phyloP scores from a whole-genome alignment of 2,113 vertebrate species.

The Oxyura jamaicensis region DNA sequence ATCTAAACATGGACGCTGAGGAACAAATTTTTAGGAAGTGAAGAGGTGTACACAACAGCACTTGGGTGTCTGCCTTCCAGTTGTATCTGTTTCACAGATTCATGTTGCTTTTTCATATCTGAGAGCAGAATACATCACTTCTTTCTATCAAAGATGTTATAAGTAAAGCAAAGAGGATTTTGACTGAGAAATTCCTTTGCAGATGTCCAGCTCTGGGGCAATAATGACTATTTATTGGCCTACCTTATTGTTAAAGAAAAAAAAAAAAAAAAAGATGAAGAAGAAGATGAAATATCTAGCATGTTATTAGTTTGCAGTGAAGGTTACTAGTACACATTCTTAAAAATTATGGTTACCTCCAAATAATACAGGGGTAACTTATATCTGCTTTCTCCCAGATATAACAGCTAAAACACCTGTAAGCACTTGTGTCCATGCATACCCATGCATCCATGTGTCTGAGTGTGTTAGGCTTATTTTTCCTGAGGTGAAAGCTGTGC shows the following conservation, averaged over 20 bases:
- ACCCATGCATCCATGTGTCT: not conserved
- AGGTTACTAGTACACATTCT: not conserved
- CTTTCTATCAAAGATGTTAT: not conserved
- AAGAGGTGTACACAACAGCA: not conserved
- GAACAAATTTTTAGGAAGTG: not conserved
- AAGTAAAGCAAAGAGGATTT: not conserved
- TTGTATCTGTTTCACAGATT: not conserved
- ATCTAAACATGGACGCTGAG: not conserved
- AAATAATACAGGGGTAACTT: too few species aligned
- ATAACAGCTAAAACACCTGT: not conserved
- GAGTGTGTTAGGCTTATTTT: slow-evolving; percentile 3
- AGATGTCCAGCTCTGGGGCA: not conserved
- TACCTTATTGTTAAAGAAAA: not conserved
- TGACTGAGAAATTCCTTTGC: not conserved
- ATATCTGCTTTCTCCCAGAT: not conserved
- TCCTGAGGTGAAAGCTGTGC: slow-evolving; percentile 48
- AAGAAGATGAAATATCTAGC: not conserved
- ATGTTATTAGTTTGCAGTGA: not conserved
- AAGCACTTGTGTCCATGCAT: rapidly evolving
- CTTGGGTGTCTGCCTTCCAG: not conserved
- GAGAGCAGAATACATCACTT: not conserved
- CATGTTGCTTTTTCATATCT: not conserved
- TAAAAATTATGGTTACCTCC: not conserved
- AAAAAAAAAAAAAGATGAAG: not conserved
- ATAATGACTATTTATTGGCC: not conserved